A percentile compares a stretch with the other conserved stretches of the same genome.
phyloP scores from a whole-genome alignment of 23 tunicate species.

The Diplosoma virens region DNA sequence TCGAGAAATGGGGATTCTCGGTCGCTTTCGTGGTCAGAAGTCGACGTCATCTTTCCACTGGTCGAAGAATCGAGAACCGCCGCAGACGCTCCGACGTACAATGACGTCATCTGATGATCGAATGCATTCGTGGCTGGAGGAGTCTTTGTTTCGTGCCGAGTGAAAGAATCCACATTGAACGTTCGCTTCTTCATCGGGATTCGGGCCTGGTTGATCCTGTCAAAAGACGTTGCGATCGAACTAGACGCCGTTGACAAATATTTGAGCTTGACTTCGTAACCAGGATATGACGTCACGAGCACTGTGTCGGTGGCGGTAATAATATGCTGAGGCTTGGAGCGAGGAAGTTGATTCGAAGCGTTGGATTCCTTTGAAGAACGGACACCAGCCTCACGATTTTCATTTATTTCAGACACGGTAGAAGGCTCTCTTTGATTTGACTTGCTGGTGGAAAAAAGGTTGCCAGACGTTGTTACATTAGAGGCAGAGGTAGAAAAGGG shows the following conservation, averaged over 20 bases:
- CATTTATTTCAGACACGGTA: no score
- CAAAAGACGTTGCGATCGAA: neutral
- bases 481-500: no score
- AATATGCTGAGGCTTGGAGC: no score
- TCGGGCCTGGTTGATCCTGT: conserved; percentile 20
- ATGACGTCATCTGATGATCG: conserved; percentile 46
- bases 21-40: conserved; percentile 62
- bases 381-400: no score
- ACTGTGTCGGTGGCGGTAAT: neutral
- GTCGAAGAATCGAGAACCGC: conserved; percentile 26
- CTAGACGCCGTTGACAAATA: conserved; percentile 20
- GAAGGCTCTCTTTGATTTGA: no score
- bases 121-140: neutral
- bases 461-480: no score
- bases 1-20: conserved; percentile 41
- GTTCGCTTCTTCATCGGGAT: conserved; percentile 58
- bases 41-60: neutral
- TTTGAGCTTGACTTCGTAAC: conserved; percentile 66
- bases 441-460: no score
- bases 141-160: neutral
- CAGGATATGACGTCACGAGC: conserved; percentile 36
- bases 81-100: conserved; percentile 68
- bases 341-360: no score
- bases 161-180: neutral
- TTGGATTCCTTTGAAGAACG: no score